phyloP scores from a whole-genome alignment of 1,140 invertebrate genomes.

The Psilanteris sp. region DNA sequence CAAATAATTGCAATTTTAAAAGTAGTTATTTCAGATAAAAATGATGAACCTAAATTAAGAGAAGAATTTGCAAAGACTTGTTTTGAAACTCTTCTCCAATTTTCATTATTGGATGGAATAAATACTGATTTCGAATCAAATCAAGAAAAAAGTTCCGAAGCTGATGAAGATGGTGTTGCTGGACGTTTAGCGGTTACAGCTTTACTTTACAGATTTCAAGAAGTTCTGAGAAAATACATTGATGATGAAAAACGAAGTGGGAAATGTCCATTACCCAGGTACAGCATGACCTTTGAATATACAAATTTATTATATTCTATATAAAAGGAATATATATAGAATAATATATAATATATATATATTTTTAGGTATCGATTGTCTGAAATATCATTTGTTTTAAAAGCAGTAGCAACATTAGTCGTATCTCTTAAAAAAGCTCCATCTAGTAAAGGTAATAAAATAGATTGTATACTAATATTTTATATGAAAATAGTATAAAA shows the following conservation, averaged over 20 bases:
- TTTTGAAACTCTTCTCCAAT: slow-evolving; percentile 97
- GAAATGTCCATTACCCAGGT: slow-evolving; percentile 94
- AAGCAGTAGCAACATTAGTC: slow-evolving; percentile 95
- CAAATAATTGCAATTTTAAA: slow-evolving; percentile 1
- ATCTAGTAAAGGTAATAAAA: slow-evolving; percentile 90
- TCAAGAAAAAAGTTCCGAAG: slow-evolving; percentile 73
- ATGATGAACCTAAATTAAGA: slow-evolving; percentile 89
- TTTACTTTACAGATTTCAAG: slow-evolving; percentile 94
- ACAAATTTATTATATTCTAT: too few relatives aligned
- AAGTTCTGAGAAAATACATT: slow-evolving; percentile 93
- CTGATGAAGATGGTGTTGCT: slow-evolving; percentile 83
- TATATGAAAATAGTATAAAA: too few relatives aligned
- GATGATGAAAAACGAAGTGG: slow-evolving; percentile 93
- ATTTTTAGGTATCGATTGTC: slow-evolving; percentile 96
- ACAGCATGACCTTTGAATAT: too few relatives aligned
- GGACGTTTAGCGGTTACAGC: slow-evolving; percentile 94
- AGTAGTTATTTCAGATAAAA: slow-evolving; percentile 80
- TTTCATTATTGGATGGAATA: slow-evolving; percentile 89
- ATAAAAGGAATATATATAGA: background rate
- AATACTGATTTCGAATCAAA: slow-evolving; percentile 79
- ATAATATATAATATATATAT: slow-evolving; percentile 5
- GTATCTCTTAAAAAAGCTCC: slow-evolving; percentile 95
- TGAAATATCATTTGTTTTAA: slow-evolving; percentile 97
- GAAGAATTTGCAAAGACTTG: slow-evolving; percentile 98
- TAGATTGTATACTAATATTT: too few relatives aligned